A percentile compares a stretch with the other conserved stretches of the same genome.
Conservation (phyloP, 2,797 vertebrate species). For the Pelodytes ibericus region DNA sequence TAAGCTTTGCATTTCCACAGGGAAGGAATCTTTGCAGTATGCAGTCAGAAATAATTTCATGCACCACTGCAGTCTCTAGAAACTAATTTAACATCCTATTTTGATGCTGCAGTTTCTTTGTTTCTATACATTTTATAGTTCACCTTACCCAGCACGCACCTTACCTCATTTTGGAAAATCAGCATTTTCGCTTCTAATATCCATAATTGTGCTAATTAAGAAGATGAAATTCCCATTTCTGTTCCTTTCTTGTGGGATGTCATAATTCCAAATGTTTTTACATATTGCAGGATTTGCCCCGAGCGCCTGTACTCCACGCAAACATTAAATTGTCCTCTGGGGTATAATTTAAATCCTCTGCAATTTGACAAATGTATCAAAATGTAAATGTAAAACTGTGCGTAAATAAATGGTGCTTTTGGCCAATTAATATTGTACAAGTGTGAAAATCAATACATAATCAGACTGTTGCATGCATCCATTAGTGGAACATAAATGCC, state of each 20-base stretch:
- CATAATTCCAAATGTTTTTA: conserved; percentile 26
- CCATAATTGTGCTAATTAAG: conserved; percentile 63
- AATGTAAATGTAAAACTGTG: conserved; percentile 39
- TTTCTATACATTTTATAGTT: conserved; percentile 60
- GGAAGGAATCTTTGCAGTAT: conserved; percentile 73
- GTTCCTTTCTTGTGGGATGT: conserved; percentile 10
- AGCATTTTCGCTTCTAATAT: conserved; percentile 59
- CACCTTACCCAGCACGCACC: conserved; percentile 17
- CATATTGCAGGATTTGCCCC: conserved; percentile 43
- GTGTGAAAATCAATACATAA: conserved; percentile 43
- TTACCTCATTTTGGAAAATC: conserved; percentile 42
- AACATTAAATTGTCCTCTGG: conserved; percentile 52
- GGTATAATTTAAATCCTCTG: conserved; percentile 47
- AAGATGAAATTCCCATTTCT: conserved; percentile 54
- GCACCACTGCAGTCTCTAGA: conserved; percentile 79
- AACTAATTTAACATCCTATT: conserved; percentile 77
- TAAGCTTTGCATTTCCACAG: conserved; percentile 63
- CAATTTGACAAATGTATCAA: conserved; percentile 47
- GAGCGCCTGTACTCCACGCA: conserved; percentile 30
- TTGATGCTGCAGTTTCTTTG: conserved; percentile 66
- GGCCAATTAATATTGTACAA: conserved; percentile 44
- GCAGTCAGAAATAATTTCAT: conserved; percentile 84
- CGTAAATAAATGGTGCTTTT: conserved; percentile 33
- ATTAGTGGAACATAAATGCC: conserved; percentile 1
- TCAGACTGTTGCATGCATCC: conserved; percentile 11